Evolutionary conservation across 2,113 vertebrate species (phyloP), one percentile per base, ranked within the genome.

Genomic region (Rhabdornis inornatus): DNA sequence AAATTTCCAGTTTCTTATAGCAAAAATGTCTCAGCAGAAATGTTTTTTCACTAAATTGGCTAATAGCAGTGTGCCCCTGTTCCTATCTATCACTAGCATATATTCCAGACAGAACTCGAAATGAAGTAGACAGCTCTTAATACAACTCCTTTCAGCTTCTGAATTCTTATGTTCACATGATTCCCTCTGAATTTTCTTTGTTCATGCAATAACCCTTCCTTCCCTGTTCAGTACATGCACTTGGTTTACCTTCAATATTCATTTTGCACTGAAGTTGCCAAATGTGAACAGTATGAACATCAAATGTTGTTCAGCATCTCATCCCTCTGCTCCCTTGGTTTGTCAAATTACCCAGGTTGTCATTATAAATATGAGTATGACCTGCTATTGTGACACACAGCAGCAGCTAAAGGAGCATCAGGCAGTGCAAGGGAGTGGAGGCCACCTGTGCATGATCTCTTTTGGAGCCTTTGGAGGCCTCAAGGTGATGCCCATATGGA

Each of bases 71-170:
- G 55, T 61, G 65, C 35, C 47, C 83, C 52, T 89, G 33, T 87
- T 92, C 50, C 60, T 53, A 6, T 25, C 56, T 76, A 53, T 74
- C 30, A 79, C 55, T 45, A 60, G 19, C 52, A 49, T 75, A 44
- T 61, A 76, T 82, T 83, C 66, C 50, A 82, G 44, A 61, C 71
- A 63, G 66, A 65, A 77, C 39, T 53, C 77, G 70, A 87, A 84
- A 92, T 65, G 13, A 75, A 87, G 61, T 80, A 89, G 40, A 42
- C 52, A 91, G 24, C 50, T 90, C 65, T 78, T 87, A 87, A 85
- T 59, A 31, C 52, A 89, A 66, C 24, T 40, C 52, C 24, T 44
- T 90, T 92, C 44, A 83, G 45, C 35, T 21, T 47, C 59, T 77
- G 66, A 83, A 56, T 83, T 83, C 56, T 80, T 52, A 52, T 33